Evolutionary conservation across 2,888 invertebrate species (phyloP).

Genomic region (Alentia gelatinosa): DNA sequence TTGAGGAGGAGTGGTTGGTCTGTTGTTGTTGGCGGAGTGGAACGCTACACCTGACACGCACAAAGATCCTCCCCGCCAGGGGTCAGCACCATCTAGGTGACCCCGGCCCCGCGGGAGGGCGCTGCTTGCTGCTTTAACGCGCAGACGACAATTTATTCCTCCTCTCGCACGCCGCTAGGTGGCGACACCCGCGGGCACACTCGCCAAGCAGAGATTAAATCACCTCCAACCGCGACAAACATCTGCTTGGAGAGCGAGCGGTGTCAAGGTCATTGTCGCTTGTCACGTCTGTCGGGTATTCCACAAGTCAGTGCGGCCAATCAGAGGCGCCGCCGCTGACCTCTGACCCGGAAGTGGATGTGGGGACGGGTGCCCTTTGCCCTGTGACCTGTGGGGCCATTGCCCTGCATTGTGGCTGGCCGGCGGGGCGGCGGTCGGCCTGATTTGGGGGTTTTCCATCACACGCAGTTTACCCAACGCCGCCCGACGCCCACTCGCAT

Average conservation of each 20-base stretch:
- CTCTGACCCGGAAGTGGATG: neutral
- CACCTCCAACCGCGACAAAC: neutral
- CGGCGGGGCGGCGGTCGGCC: too few species aligned
- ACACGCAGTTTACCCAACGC: too few species aligned
- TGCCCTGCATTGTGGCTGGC: neutral
- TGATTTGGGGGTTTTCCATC: too few species aligned
- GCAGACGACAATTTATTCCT: neutral
- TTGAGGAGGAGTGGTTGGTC: too few species aligned
- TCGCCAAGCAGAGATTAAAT: neutral
- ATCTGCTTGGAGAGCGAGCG: neutral
- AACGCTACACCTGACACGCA: too few species aligned
- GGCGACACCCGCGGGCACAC: neutral
- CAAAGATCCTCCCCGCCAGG: too few species aligned
- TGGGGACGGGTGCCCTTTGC: neutral
- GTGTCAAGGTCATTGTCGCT: neutral
- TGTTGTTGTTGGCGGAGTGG: too few species aligned
- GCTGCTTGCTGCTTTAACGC: too few species aligned
- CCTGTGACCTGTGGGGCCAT: neutral
- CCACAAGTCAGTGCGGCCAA: neutral
- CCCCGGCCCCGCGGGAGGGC: too few species aligned
- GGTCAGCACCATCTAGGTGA: too few species aligned
- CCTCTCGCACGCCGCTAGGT: neutral
- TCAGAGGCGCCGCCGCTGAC: neutral
- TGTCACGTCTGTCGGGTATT: neutral
- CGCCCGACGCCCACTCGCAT: neutral